Base-by-base conservation (phyloP, 2,888 invertebrate genomes). In the Acrobasis suavella region DNA sequence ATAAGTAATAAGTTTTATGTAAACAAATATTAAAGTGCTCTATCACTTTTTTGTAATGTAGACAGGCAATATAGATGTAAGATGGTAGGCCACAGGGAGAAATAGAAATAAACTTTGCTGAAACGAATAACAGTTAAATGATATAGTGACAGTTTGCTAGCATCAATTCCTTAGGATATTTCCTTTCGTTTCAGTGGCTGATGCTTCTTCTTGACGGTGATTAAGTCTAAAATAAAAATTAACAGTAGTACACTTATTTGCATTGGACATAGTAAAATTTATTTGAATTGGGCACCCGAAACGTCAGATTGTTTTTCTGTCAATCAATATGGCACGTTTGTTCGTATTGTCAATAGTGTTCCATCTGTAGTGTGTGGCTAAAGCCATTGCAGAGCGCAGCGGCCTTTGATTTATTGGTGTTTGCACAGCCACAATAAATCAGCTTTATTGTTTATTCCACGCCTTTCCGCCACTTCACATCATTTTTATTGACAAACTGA, bases 371-470 rank as follows among this genome's bases (percentile, higher is more conserved):
- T 62, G 65, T 62, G 64, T 67, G 64, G 67, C 65, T 67, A 32
- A 6, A 32, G 65, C 64, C 61, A 70, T 65, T 69, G 70, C 66
- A 65, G 65, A 64, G 63, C 58, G 67, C 67, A 69, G 67, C 73
- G 69, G 68, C 64, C 67, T 74, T 73, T 90, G 88, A 90, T 88
- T 88, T 88, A 89, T 89, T 74, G 78, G 76, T 86, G 81, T 87
- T 87, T 86, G 80, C 72, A 71, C 72, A 67, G 71, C 71, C 67
- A 75, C 83, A 79, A 89, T 88, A 86, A 86, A 89, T 87, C 84
- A 85, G 75, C 75, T 78, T 69, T 80, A 84, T 86, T 89, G 85
- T 84, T 85, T 86, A 79, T 82, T 77, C 74, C 73, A 72, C 69
- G 70, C 72, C 71, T 65, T 65, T 66, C 72, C 32, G 15, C 38